phyloP scores from a whole-genome alignment of 2,888 invertebrate species.

The Hemaris fuciformis region DNA sequence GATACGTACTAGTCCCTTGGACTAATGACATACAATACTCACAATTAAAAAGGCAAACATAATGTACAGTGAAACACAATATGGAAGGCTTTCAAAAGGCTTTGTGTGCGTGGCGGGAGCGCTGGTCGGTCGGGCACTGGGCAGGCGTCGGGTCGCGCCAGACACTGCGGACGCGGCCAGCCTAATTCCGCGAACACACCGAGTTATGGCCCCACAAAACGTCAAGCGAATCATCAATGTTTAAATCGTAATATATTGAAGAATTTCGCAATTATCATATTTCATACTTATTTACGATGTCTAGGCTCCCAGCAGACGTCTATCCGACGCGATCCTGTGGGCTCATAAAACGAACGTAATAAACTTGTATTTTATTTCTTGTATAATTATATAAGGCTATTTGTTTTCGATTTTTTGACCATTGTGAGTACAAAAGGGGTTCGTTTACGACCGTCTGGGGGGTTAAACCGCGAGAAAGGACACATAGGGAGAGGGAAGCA shows the following conservation, averaged over 20 bases:
- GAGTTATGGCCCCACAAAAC: slow-evolving; percentile 77
- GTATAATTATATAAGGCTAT: slow-evolving; percentile 61
- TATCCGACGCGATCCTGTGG: slow-evolving; percentile 66
- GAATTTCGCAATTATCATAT: slow-evolving; percentile 82
- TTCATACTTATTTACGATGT: slow-evolving; percentile 80
- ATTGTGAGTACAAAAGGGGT: slow-evolving; percentile 27
- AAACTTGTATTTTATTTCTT: slow-evolving; percentile 70
- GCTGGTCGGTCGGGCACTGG: no score
- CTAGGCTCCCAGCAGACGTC: slow-evolving; percentile 74
- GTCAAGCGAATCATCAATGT: slow-evolving; percentile 78
- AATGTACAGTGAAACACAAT: slow-evolving; percentile 42
- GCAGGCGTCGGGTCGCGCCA: not conserved
- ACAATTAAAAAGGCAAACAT: slow-evolving; percentile 52
- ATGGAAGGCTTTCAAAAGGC: slow-evolving; percentile 36
- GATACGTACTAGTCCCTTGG: slow-evolving; percentile 28
- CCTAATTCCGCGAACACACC: slow-evolving; percentile 63
- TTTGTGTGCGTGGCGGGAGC: slow-evolving; percentile 27
- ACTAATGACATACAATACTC: slow-evolving; percentile 41
- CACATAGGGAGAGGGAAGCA: not conserved
- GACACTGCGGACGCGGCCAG: slow-evolving; percentile 27
- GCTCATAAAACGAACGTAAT: slow-evolving; percentile 73
- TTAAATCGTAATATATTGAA: slow-evolving; percentile 81
- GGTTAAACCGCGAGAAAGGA: not conserved
- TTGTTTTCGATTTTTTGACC: slow-evolving; percentile 47
- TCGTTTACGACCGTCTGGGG: slow-evolving; percentile 32